Evolutionary conservation across 30 jellyfish, hydroid and myxozoan genomes (phyloP).

Genomic region (Aurelia aurita complex sp. Pacific): DNA sequence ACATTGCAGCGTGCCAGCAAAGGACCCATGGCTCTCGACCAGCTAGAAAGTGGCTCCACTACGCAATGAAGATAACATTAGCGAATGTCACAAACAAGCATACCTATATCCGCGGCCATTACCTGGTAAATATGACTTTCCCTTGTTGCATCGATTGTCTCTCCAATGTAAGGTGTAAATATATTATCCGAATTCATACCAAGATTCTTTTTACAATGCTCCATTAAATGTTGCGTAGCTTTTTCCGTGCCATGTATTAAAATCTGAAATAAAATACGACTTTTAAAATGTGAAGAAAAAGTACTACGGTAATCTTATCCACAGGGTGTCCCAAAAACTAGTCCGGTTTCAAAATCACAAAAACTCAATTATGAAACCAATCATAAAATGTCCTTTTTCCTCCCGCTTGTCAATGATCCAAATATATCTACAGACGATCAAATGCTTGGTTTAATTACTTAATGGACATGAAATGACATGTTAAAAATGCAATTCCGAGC

Average conservation of each 20-base stretch:
- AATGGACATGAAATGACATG: too few relatives aligned
- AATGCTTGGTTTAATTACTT: too few relatives aligned
- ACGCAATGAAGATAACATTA: not conserved
- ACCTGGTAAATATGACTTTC: constrained; percentile 98
- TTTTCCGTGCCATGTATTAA: constrained; percentile 82
- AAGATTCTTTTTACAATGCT: constrained; percentile 69
- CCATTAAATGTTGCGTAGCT: constrained; percentile 79
- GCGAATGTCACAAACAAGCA: not conserved
- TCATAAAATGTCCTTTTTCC: too few relatives aligned
- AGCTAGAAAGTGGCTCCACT: too few relatives aligned
- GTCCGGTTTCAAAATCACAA: too few relatives aligned
- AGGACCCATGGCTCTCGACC: too few relatives aligned
- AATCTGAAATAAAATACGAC: constrained; percentile 43
- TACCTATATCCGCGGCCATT: not conserved
- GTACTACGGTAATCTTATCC: not conserved
- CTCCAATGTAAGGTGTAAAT: constrained; percentile 84
- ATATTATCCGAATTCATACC: constrained; percentile 69
- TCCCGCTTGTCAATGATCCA: too few relatives aligned
- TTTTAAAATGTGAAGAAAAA: not conserved
- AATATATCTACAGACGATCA: too few relatives aligned
- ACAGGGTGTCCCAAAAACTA: not conserved
- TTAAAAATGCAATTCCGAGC: too few relatives aligned
- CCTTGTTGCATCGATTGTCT: constrained; percentile 95
- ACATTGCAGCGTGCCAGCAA: too few relatives aligned
- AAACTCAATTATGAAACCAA: too few relatives aligned